Base-by-base conservation (phyloP, 2,113 vertebrate genomes). In the Halcyon senegalensis region DNA sequence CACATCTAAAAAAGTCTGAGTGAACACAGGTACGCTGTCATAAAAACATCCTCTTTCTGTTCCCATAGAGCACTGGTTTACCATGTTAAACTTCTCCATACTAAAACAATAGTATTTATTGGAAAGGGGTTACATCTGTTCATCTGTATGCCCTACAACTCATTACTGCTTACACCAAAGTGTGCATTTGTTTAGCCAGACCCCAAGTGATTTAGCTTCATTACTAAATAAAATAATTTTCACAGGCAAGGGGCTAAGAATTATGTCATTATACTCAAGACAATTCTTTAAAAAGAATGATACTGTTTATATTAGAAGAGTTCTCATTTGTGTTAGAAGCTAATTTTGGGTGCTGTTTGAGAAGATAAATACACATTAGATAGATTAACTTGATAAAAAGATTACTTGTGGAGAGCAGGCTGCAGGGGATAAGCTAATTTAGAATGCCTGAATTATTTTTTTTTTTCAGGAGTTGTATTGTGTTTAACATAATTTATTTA, bases 81-180 rank as follows among this genome's bases (percentile, higher is more conserved):
- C 39, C 19, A 19, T 25, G 15, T 43, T 66, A 56, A 90, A 37
- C 11, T 48, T 83, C 46, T 56, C 46, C 27, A 12, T 28, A 27
- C 27, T 72, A n/a, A 50, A 73, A 66, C 21, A 81, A 35, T 18
- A 41, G 7, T 20, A 27, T 11, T 10, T 60, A 7, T 33, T 67
- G 31, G 59, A 60, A 83, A 73, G 28, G 9, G 21, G 30, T 35
- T 66, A 17, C 28, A 58, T n/a, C 56, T 1, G 1, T 48, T 82
- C 44, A 35, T 19, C 41, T n/a, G 4, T 68, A 60, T 11, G 53
- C 25, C 16, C 25, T 70, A 46, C 20, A n/a, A 37, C 16, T 25
- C 43, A 30, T 37, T 46, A 37, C 30, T 0, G 0, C 56, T 80
- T 70, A 31, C 2, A 5, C 30, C n/a, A 70, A 37, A 35, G 14